Base-by-base conservation (phyloP, 2,888 invertebrate genomes). In the Drosophila kanekoi region DNA sequence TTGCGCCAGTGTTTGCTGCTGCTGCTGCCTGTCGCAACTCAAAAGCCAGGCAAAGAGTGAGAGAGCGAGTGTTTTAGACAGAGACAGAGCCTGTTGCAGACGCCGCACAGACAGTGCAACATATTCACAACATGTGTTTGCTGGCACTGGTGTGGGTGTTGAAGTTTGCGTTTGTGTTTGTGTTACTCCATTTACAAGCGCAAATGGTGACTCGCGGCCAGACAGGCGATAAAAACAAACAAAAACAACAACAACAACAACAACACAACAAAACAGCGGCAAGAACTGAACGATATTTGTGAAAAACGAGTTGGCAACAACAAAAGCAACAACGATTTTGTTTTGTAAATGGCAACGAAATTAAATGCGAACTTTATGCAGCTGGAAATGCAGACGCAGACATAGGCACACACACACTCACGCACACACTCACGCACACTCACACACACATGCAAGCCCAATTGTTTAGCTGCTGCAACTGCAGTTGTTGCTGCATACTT, bases 341-440 rank as follows among this genome's bases (percentile, higher is more conserved):
- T 54, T 69, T 69, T 64, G 63, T 53, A 59, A 69, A 65, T 68
- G 79, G 69, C 73, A 80, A 84, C 87, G 58, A 87, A 87, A 85
- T 87, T 85, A 85, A 85, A 85, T 87, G 82, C 67, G 80, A 87
- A 73, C 80, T 87, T 82, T 85, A 82, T 87, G 87, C 85, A 82
- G 82, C 69, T 76, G 78, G 67, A 82, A 87, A 82, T 87, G 82
- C 77, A 81, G 74, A 69, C 79, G 33, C 49, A 67, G 60, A 60
- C 54, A 45, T 41, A 58, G n/a, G n/a, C 18, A 18, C 11, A 68
- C 64, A 61, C 37, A 20, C 37, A 38, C 60, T 32, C 32, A 37
- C 28, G 45, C 37, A 47, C 11, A 28, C 45, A 28, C 54, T 44
- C 43, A 53, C 23, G 51, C 62, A 47, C 47, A 53, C 37, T 35